Conservation (phyloP, 2,888 invertebrate genomes). For the Drosophila gaucha region DNA sequence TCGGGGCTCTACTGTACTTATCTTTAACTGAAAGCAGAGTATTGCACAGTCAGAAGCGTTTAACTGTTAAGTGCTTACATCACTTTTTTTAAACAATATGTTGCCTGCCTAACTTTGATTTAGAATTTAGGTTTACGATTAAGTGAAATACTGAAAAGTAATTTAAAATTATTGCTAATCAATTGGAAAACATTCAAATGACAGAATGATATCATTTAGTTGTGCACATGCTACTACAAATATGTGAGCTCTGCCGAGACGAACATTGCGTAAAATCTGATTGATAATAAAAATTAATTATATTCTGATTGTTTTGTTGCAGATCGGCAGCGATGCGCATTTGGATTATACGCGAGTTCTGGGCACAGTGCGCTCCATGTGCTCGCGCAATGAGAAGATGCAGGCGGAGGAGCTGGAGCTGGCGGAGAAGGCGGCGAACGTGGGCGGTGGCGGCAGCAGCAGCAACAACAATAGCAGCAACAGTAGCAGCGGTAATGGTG, state of each 20-base stretch:
- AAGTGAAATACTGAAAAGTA: background rate
- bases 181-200: background rate
- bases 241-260: background rate
- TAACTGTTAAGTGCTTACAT: too few species aligned
- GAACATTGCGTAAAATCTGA: background rate
- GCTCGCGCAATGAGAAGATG: slow-evolving; percentile 87
- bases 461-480: slow-evolving; percentile 5
- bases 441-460: slow-evolving; percentile 50
- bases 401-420: slow-evolving; percentile 73
- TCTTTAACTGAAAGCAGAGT: too few species aligned
- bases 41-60: too few species aligned
- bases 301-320: slow-evolving; percentile 10
- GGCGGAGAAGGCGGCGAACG: slow-evolving; percentile 63
- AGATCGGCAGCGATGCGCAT: slow-evolving; percentile 83
- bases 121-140: too few species aligned
- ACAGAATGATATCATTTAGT: slow-evolving; percentile 4
- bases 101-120: background rate
- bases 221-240: slow-evolving; percentile 20
- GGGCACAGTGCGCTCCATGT: slow-evolving; percentile 87
- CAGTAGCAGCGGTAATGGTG: slow-evolving; percentile 24
- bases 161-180: background rate
- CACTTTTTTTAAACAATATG: too few species aligned
- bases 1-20: too few species aligned
- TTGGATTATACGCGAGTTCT: slow-evolving; percentile 85
- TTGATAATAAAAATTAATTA: background rate